Base-by-base conservation (phyloP, 1,140 invertebrate genomes). In the Aplysia californica region DNA sequence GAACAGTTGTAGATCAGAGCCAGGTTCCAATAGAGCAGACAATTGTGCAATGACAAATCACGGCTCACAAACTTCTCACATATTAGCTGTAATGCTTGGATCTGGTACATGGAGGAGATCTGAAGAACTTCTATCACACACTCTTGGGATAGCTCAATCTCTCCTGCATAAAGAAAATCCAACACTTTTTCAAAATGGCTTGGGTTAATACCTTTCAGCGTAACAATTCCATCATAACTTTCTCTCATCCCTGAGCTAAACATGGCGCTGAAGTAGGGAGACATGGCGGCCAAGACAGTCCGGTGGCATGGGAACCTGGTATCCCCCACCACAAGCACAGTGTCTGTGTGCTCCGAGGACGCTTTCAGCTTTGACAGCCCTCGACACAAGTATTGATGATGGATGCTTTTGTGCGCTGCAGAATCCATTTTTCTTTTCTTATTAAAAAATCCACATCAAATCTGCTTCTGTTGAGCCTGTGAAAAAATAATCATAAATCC, bases 11-110 rank as follows among this genome's bases (percentile, higher is more conserved):
- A 95, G 68, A 94, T 93, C 86, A 96, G 95, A 29, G 96, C 96
- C 90, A 97, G 96, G 83, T 95, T 92, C 72, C 94, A 92, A 84
- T 97, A 96, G 0, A 96, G 96, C 65, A 98, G 91, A 90, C 95
- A 97, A 87, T 97, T 98, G 80, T 95, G 96, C 0, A 95, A 95
- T 90, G 97, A 95, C 56, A 98, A 90, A 86, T 97, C 95, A 82
- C 95, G 94, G 76, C 93, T 93, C 38, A 98, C 90, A 87, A 96
- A 97, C 82, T 93, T 92, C 84, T 95, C 96, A 87, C 96, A 97
- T 38, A 95, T 95, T 77, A 94, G 93, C 36, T 96, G 94, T 31
- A 97, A 95, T 79, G 94, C 92, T 79, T 92, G 92, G 10, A 98
- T 90, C 87, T 97, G 95, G 41, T 98, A 91, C 58, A 97, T 90